Conservation (phyloP, 2,113 vertebrate genomes). For the Phocoena phocoena region DNA sequence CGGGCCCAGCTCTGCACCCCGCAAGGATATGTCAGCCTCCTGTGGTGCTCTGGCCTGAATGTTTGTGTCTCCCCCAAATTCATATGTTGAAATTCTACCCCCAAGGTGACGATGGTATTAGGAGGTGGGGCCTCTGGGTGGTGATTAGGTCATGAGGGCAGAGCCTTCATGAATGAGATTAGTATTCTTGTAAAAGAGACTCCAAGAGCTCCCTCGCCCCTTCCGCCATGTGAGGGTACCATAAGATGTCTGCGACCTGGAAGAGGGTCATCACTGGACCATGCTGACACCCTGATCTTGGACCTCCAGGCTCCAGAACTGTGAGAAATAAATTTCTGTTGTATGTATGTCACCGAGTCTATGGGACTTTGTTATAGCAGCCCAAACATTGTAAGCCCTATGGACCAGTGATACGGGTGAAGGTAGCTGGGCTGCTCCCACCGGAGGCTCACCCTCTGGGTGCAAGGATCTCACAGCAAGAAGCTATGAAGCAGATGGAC, state of each 20-base stretch:
- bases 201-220: neutral
- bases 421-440: neutral
- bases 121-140: neutral
- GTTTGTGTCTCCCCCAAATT: neutral
- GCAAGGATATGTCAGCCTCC: neutral
- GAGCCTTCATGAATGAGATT: neutral
- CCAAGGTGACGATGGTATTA: neutral
- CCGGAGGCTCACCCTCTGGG: no score
- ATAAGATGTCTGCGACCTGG: neutral
- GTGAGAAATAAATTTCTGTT: neutral
- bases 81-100: neutral
- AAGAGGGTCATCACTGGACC: neutral
- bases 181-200: neutral
- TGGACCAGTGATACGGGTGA: accelerated
- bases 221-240: neutral
- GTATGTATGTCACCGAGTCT: no score
- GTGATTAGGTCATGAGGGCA: neutral
- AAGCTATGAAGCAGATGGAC: neutral
- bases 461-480: neutral
- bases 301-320: neutral
- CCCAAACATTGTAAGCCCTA: neutral
- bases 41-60: accelerated
- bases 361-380: neutral
- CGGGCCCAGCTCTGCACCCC: no score
- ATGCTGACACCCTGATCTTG: neutral